These are phyloP conservation scores for Halichondria panicea DNA, from an alignment of 37 sponge, comb jelly and placozoan species.

Conservation along the genomic window DNA sequence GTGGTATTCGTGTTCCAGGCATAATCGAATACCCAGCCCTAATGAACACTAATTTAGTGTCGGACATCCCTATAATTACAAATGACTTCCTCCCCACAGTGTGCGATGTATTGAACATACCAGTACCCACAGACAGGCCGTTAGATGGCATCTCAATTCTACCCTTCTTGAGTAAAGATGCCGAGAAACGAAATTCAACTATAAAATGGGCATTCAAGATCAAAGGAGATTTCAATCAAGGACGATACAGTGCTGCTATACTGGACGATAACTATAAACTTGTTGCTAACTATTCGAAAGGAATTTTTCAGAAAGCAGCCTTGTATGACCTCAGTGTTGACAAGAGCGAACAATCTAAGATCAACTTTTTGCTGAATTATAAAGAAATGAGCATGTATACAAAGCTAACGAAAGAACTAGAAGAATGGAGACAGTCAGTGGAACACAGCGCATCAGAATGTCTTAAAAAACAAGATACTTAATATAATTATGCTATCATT, in stretches of 20 bases:
- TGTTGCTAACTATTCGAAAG: constrained; percentile 20
- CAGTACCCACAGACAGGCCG: neutral
- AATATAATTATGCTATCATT: too few relatives aligned
- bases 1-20: constrained; percentile 74
- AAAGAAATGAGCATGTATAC: too few relatives aligned
- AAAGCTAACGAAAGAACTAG: constrained; percentile 2
- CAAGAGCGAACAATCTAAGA: too few relatives aligned
- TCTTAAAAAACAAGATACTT: too few relatives aligned
- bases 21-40: constrained; percentile 59
- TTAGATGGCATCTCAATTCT: constrained; percentile 45
- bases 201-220: constrained; percentile 47
- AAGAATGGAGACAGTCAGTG: constrained; percentile 20
- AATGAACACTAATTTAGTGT: constrained; percentile 38
- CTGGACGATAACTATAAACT: constrained; percentile 30
- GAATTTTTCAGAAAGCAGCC: neutral
- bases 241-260: constrained; percentile 11
- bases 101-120: constrained; percentile 13
- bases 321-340: constrained; percentile 40
- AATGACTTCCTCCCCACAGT: constrained; percentile 66
- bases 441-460: constrained; percentile 34
- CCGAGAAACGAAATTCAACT: neutral
- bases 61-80: constrained; percentile 26
- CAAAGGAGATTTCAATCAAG: constrained; percentile 39
- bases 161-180: neutral
- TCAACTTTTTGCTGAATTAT: too few relatives aligned